Evolutionary conservation across 2,113 vertebrate genomes (phyloP).

Genomic region (Psilopsiagon aurifrons): DNA sequence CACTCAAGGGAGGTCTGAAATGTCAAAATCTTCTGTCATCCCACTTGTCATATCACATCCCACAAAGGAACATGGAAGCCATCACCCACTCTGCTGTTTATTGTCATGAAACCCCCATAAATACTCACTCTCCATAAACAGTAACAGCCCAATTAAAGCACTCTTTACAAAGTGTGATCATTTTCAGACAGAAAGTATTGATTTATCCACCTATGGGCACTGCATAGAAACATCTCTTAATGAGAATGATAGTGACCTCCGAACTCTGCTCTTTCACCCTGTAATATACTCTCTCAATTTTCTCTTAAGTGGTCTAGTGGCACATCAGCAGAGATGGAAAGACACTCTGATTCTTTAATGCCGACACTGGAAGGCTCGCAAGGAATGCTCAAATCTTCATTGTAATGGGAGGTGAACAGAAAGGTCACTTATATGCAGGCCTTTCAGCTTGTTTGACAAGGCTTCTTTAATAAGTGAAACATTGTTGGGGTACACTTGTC

Average conservation of each 20-base stretch:
- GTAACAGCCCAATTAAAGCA: conserved; percentile 75
- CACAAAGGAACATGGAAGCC: conserved; percentile 55
- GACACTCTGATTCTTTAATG: conserved; percentile 62
- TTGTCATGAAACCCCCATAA: conserved; percentile 65
- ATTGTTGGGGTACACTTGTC: conserved; percentile 61
- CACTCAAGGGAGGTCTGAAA: conserved; percentile 57
- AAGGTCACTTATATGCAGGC: conserved; percentile 59
- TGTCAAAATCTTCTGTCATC: conserved; percentile 63
- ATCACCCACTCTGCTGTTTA: conserved; percentile 59
- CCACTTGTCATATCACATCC: conserved; percentile 43
- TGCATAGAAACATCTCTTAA: conserved; percentile 77
- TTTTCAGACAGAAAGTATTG: conserved; percentile 76
- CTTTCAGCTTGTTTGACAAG: conserved; percentile 69
- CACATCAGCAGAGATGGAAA: conserved; percentile 69
- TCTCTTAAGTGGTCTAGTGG: conserved; percentile 72
- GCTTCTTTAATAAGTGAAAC: conserved; percentile 58
- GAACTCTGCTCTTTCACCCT: conserved; percentile 73
- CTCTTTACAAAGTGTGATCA: conserved; percentile 73
- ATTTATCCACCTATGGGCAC: conserved; percentile 71
- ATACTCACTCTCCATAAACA: conserved; percentile 63
- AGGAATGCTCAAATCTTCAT: conserved; percentile 64
- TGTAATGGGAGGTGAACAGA: conserved; percentile 64
- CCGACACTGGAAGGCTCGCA: conserved; percentile 56
- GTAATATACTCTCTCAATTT: conserved; percentile 76
- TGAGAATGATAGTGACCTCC: conserved; percentile 75